Evolutionary conservation across 2,888 invertebrate species (phyloP), one percentile per base, ranked within the genome.

Genomic region (Galerucella calmariensis): DNA sequence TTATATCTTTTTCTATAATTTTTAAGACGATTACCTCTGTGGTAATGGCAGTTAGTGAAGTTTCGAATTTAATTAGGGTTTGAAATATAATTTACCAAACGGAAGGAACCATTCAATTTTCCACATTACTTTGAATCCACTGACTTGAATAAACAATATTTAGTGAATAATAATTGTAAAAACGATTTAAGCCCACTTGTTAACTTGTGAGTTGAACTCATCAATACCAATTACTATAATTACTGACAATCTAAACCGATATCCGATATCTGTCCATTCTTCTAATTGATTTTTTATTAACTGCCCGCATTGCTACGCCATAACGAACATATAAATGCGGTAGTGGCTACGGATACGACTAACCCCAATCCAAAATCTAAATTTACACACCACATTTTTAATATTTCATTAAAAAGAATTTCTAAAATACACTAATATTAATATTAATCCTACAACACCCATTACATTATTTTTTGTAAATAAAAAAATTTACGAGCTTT

Each of bases 141-240:
- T 65, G 63, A 65, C n/a, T 62, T 62, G n/a, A 27, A 56, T 16
- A 56, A 16, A 16, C n/a, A 16, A 56, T 16, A 53, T 2, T 12
- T 14, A 35, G 5, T 53, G 5, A 53, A n/a, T 53, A n/a, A 56
- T 56, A 56, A 56, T 56, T 56, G 8, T 35, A 56, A 20, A 56
- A 56, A 56, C 16, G 9, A 2, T 56, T 16, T 20, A 56, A 20
- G 56, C 16, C 56, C 56, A 9, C 20, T 48, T 16, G 46, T 27
- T 24, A 24, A 44, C 44, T 63, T 44, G 44, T 41, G 16, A 63
- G 41, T 62, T 41, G 9, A 62, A 65, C 80, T 82, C 83, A 84
- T 83, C 84, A 83, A 84, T 84, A 83, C 83, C 84, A 82, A 83
- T 84, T 83, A 82, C 79, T 75, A 79, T 83, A 83, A 83, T 84